Evolutionary conservation across 1,140 invertebrate genomes (phyloP).

Genomic region (Drosophila cardini): DNA sequence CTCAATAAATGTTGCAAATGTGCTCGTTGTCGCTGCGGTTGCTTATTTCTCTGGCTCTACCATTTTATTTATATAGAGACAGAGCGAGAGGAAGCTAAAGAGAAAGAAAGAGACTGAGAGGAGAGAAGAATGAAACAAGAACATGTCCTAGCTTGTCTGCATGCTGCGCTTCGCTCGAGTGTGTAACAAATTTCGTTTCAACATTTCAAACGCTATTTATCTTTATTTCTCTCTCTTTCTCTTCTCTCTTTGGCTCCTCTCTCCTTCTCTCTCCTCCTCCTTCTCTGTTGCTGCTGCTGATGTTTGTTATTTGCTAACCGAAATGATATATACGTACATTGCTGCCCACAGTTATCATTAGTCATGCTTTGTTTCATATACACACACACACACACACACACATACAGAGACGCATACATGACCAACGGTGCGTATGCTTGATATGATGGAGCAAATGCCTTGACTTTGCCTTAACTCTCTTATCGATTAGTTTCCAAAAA

Average conservation of each 20-base stretch:
- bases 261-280: not conserved
- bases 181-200: constrained; percentile 67
- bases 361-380: constrained; percentile 73
- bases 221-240: constrained; percentile 61
- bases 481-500: constrained; percentile 61
- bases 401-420: constrained; percentile 4
- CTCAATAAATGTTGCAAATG: constrained; percentile 82
- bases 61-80: constrained; percentile 69
- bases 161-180: constrained; percentile 47
- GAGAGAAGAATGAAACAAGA: not conserved
- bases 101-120: constrained; percentile 3
- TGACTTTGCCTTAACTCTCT: constrained; percentile 18
- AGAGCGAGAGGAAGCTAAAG: constrained; percentile 2
- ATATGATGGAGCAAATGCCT: constrained; percentile 40
- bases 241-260: constrained; percentile 34
- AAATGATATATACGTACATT: constrained; percentile 71
- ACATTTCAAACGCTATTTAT: constrained; percentile 78
- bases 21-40: constrained; percentile 65
- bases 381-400: constrained; percentile 25
- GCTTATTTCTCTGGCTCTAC: constrained; percentile 43
- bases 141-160: constrained; percentile 33
- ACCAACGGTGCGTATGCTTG: constrained; percentile 66
- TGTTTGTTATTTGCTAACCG: constrained; percentile 78
- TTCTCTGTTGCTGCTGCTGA: constrained; percentile 24
- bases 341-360: constrained; percentile 73